Evolutionary conservation across 2,888 invertebrate species (phyloP).

Genomic region (Protodeltote pygarga): DNA sequence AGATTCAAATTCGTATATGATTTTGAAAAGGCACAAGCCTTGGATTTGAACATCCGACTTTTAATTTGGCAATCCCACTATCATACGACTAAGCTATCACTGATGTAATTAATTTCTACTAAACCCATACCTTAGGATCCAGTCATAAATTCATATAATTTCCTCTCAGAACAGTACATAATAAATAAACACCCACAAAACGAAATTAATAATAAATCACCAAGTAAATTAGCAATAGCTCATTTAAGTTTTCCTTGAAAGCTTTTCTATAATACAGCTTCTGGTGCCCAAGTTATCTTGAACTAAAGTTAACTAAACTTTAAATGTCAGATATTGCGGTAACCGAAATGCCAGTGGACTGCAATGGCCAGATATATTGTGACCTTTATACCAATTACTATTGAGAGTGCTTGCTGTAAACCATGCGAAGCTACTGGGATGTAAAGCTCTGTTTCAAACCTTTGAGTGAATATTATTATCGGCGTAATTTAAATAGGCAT

Average conservation of each 20-base stretch:
- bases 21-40: too few relatives aligned
- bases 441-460: neutral
- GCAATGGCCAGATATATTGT: slow-evolving; percentile 41
- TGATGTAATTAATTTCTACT: too few relatives aligned
- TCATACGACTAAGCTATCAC: too few relatives aligned
- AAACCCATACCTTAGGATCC: too few relatives aligned
- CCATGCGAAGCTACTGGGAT: slow-evolving; percentile 17
- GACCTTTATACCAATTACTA: slow-evolving; percentile 49
- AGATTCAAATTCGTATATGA: too few relatives aligned
- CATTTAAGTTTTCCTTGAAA: slow-evolving; percentile 25
- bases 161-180: too few relatives aligned
- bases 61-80: too few relatives aligned
- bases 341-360: slow-evolving; percentile 47
- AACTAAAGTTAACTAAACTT: slow-evolving; percentile 44
- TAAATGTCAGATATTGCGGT: slow-evolving; percentile 51
- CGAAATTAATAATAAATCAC: too few relatives aligned
- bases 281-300: neutral
- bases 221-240: slow-evolving; percentile 17
- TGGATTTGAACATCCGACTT: too few relatives aligned
- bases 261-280: slow-evolving; percentile 33
- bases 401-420: slow-evolving; percentile 19
- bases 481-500: too few relatives aligned
- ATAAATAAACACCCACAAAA: too few relatives aligned
- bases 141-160: too few relatives aligned
- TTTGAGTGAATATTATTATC: neutral